Percentiles rank a stretch among this genome's conserved stretches.
Conservation (phyloP, 2,888 invertebrate genomes). For the Apamea epomidion region DNA sequence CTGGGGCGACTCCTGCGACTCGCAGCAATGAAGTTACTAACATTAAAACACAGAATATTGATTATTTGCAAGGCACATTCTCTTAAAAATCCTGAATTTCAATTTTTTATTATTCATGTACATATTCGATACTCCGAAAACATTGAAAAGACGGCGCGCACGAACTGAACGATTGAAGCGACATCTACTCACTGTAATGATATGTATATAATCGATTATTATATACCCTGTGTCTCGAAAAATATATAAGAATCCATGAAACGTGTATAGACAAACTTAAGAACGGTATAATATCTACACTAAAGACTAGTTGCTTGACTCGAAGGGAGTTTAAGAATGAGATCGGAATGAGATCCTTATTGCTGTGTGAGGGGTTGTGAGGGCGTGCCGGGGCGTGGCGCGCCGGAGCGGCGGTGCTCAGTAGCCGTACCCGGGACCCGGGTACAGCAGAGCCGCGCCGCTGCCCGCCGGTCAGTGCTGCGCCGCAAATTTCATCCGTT, state of each 20-base stretch:
- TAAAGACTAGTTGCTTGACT: slow-evolving; percentile 76
- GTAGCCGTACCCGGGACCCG: slow-evolving; percentile 88
- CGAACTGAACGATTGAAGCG: slow-evolving; percentile 79
- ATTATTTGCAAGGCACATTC: slow-evolving; percentile 90
- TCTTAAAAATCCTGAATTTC: slow-evolving; percentile 90
- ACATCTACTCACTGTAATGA: slow-evolving; percentile 83
- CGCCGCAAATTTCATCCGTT: slow-evolving; percentile 99
- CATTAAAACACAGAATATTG: slow-evolving; percentile 90
- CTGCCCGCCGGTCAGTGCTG: slow-evolving; percentile 98
- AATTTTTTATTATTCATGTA: slow-evolving; percentile 83
- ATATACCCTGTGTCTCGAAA: slow-evolving; percentile 89
- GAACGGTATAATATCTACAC: slow-evolving; percentile 76
- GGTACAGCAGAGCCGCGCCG: slow-evolving; percentile 90
- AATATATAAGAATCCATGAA: slow-evolving; percentile 80
- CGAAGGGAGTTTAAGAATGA: slow-evolving; percentile 76
- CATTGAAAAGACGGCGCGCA: slow-evolving; percentile 80
- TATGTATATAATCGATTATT: slow-evolving; percentile 88
- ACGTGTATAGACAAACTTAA: slow-evolving; percentile 75
- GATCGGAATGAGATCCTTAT: slow-evolving; percentile 80
- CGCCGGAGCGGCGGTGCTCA: slow-evolving; percentile 75
- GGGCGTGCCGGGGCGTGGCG: slow-evolving; percentile 65
- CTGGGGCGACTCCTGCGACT: slow-evolving; percentile 72
- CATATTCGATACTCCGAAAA: slow-evolving; percentile 82
- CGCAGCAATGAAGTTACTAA: slow-evolving; percentile 85
- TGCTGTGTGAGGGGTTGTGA: slow-evolving; percentile 74